Percentiles rank a stretch among this genome's conserved stretches.
These are phyloP conservation scores for Drosophila nr. medialis DNA, from an alignment of 2,888 invertebrate genomes.

Conservation along the genomic window DNA sequence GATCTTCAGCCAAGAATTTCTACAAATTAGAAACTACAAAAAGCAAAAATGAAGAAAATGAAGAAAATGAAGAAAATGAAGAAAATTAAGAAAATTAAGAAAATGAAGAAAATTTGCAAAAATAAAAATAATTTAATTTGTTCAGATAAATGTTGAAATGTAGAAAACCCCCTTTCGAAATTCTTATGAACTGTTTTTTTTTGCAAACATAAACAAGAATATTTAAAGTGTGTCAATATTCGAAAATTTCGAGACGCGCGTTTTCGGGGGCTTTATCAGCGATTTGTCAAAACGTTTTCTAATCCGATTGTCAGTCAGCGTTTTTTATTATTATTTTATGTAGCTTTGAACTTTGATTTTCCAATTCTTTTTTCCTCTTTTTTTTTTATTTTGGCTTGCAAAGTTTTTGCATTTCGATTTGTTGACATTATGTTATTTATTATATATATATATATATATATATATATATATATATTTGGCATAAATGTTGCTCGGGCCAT, in stretches of 20 bases:
- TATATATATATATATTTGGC: constrained; percentile 37
- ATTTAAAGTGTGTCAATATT: neutral
- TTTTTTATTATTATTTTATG: constrained; percentile 13
- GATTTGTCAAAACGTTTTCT: constrained; percentile 76
- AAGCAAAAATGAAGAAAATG: neutral
- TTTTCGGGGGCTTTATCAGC: constrained; percentile 50
- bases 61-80: neutral
- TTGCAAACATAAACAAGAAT: neutral
- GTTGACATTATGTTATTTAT: constrained; percentile 34
- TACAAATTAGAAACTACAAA: no score
- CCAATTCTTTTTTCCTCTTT: neutral
- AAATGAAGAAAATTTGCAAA: neutral
- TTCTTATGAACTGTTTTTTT: neutral
- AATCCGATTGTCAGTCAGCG: constrained; percentile 59
- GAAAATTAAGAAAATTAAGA: no score
- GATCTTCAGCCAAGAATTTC: neutral
- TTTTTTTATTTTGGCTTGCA: neutral
- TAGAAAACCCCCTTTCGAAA: neutral
- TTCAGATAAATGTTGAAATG: neutral
- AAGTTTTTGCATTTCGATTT: constrained; percentile 19
- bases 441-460: neutral
- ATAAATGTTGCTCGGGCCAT: constrained; percentile 74
- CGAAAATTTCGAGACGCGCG: constrained; percentile 2
- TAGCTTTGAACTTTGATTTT: neutral
- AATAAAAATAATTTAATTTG: neutral